Percentiles rank a stretch among this genome's conserved stretches.
Evolutionary conservation across 2,888 invertebrate species (phyloP).

Genomic region (Agonopterix alstromeriana): DNA sequence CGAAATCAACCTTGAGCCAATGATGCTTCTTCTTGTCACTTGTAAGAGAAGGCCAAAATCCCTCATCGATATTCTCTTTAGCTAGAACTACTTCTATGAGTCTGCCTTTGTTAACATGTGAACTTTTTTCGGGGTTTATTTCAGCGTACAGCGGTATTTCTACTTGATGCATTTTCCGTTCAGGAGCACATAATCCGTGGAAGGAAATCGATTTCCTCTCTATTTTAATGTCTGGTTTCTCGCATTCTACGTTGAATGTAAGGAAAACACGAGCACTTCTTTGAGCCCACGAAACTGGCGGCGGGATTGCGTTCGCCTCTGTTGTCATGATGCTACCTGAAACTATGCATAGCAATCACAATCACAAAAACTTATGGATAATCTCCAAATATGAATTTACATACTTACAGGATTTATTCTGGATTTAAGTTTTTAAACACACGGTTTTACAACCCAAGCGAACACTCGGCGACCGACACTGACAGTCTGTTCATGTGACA

Average conservation of each 20-base stretch:
- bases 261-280: constrained; percentile 85
- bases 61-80: constrained; percentile 80
- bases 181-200: constrained; percentile 90
- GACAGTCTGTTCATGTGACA: too few relatives aligned
- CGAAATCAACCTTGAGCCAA: constrained; percentile 98
- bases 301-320: constrained; percentile 49
- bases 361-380: too few relatives aligned
- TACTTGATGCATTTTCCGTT: constrained; percentile 89
- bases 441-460: too few relatives aligned
- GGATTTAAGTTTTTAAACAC: too few relatives aligned
- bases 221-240: constrained; percentile 86
- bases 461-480: too few relatives aligned
- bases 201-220: constrained; percentile 83
- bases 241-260: constrained; percentile 92
- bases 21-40: constrained; percentile 92
- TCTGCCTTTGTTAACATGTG: constrained; percentile 81
- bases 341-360: constrained; percentile 6
- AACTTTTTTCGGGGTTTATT: constrained; percentile 88
- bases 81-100: constrained; percentile 82
- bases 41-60: constrained; percentile 92
- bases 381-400: too few relatives aligned
- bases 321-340: constrained; percentile 32
- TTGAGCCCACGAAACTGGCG: constrained; percentile 96
- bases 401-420: too few relatives aligned
- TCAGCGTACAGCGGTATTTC: constrained; percentile 89